These are phyloP conservation scores for Choloepus didactylus DNA, from an alignment of 2,797 vertebrate genomes.

Conservation along the genomic window DNA sequence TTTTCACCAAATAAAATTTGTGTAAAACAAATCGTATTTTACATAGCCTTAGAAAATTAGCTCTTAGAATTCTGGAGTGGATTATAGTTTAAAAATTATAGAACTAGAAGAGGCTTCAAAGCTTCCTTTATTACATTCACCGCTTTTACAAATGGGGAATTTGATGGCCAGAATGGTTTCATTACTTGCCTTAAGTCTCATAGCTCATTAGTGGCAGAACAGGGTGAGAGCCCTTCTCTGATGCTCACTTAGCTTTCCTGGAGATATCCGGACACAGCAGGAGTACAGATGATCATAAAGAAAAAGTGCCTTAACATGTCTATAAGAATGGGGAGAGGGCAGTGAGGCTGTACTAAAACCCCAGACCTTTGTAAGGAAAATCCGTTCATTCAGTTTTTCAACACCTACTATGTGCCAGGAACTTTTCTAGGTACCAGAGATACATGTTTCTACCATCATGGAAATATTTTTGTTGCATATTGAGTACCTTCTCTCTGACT, in stretches of 20 bases:
- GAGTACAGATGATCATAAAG: not conserved
- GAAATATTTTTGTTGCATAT: not conserved
- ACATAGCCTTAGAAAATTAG: not conserved
- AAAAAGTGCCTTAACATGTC: not conserved
- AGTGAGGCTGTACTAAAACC: not conserved
- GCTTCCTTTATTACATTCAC: not conserved
- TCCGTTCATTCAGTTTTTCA: not conserved
- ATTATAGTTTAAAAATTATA: not conserved
- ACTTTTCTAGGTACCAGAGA: not conserved
- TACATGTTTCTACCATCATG: not conserved
- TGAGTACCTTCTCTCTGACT: not conserved
- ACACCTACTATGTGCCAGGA: not conserved
- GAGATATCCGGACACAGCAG: fast-evolving
- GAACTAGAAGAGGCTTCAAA: not conserved
- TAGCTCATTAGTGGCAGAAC: not conserved
- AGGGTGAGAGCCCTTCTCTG: not conserved
- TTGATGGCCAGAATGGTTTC: not conserved
- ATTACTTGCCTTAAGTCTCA: not conserved
- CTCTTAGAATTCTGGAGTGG: not conserved
- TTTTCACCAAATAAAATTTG: not conserved
- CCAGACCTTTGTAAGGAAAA: not conserved
- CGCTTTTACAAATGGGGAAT: not conserved
- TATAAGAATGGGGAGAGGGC: not conserved
- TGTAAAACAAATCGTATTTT: not conserved
- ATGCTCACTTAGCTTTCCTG: not conserved